Conservation (phyloP, 2,797 vertebrate genomes). For the Alectoris magna region DNA sequence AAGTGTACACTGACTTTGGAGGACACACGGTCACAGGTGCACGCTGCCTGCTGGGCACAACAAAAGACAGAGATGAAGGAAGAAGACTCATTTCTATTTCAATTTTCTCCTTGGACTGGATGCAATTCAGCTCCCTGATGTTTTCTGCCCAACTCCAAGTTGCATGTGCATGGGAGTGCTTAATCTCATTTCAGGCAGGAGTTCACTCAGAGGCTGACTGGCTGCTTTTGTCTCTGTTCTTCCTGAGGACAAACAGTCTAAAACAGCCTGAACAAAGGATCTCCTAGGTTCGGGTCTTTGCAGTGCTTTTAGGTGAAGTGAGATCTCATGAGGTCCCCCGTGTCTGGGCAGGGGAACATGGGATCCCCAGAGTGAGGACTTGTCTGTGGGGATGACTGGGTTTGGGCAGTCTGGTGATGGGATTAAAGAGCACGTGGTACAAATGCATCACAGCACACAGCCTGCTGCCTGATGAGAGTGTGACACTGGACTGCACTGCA, state of each 20-base stretch:
- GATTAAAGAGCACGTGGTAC: neutral
- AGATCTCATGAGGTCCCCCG: neutral
- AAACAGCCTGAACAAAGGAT: neutral
- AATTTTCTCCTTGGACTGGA: conserved; percentile 12
- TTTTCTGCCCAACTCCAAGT: neutral
- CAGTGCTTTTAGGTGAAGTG: neutral
- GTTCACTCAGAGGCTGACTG: neutral
- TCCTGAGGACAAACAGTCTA: neutral
- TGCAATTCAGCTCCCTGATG: neutral
- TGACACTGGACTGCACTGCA: neutral
- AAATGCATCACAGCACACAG: neutral
- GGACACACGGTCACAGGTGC: neutral
- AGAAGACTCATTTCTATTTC: conserved; percentile 39
- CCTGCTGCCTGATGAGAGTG: neutral
- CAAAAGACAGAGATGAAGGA: conserved; percentile 19
- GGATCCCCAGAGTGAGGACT: neutral
- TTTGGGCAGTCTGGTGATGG: accelerated
- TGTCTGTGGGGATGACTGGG: neutral
- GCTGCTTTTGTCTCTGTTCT: neutral
- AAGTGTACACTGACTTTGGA: neutral
- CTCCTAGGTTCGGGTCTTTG: neutral
- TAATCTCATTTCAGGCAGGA: neutral
- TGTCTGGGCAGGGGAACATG: neutral
- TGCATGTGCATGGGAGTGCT: neutral
- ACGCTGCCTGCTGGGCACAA: neutral